Evolutionary conservation across 2,797 vertebrate genomes (phyloP), one percentile per base, ranked within the genome.

Genomic region (Chelonia mydas): DNA sequence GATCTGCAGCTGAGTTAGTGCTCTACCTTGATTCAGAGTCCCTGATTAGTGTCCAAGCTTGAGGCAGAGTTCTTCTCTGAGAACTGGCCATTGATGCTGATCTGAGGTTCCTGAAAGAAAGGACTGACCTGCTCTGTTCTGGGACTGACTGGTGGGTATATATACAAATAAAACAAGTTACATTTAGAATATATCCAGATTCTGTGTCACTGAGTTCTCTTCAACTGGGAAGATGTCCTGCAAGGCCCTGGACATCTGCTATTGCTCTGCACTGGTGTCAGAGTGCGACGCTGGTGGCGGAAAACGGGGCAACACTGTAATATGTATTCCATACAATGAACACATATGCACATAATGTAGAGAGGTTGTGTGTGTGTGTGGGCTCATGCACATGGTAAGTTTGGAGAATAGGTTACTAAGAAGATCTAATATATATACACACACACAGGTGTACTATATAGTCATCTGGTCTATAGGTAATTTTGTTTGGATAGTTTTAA

Each of bases 381-480:
- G 82, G 81, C 65, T 57, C 53, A 0, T 0, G 49, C 2, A 51
- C 1, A 0, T 6, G 33, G 25, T n/a, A 74, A 86, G 15, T n/a
- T 51, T 45, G 51, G 23, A 72, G 50, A 92, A 5, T 41, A 94
- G 41, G 57, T 61, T 45, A 5, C 51, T 77, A 28, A n/a, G 57
- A 21, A 86, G 53, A 49, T 74, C 57, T 84, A 2, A 86, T n/a
- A 49, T 41, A 74, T 41, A 72, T 28, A 57, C 9, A n/a, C n/a
- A n/a, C n/a, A n/a, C n/a, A 27, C 59, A n/a, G 31, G 33, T 65
- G n/a, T 17, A 65, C 33, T n/a, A 65, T n/a, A 37, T n/a, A 65
- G 33, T n/a, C 16, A 65, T 65, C 7, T 65, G 33, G 33, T 65
- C 33, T 37, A 4, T 19, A 68, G 33, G 16, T 37, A 19, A 17